Percentiles rank a stretch among this genome's conserved stretches.
phyloP scores from a whole-genome alignment of 2,113 vertebrate species.

The Pelobates fuscus region DNA sequence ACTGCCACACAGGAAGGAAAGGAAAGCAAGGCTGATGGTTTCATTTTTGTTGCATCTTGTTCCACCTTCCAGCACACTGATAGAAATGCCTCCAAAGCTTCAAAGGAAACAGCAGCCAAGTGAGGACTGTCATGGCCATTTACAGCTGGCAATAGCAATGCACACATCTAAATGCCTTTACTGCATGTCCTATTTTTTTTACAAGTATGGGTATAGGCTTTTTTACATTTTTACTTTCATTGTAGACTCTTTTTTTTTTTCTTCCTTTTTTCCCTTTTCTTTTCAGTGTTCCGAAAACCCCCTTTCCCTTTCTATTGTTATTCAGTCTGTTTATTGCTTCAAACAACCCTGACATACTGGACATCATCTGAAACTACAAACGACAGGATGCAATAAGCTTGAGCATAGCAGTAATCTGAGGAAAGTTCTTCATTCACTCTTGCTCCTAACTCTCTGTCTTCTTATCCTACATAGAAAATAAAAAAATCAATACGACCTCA shows the following conservation, averaged over 20 bases:
- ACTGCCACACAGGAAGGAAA: background rate
- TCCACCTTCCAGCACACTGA: constrained; percentile 35
- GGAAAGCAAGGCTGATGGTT: background rate
- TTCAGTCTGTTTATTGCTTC: constrained; percentile 89
- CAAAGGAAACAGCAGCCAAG: constrained; percentile 40
- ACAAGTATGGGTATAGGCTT: constrained; percentile 39
- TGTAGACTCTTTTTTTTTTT: constrained; percentile 66
- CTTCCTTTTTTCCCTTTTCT: constrained; percentile 67
- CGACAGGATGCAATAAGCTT: constrained; percentile 98
- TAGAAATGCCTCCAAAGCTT: constrained; percentile 44
- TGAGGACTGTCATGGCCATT: constrained; percentile 55
- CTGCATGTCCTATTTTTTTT: constrained; percentile 56
- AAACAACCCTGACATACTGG: constrained; percentile 87
- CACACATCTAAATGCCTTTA: constrained; percentile 54
- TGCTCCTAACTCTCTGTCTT: constrained; percentile 98
- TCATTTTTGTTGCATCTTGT: constrained; percentile 35
- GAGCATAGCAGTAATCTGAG: constrained; percentile 94
- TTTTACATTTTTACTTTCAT: constrained; percentile 64
- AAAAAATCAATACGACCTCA: constrained; percentile 99
- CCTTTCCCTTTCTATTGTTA: constrained; percentile 83
- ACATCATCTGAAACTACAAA: constrained; percentile 96
- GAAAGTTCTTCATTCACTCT: constrained; percentile 97
- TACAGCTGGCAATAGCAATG: constrained; percentile 53
- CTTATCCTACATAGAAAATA: constrained; percentile 99
- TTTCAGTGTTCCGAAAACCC: constrained; percentile 57